Percentiles rank a stretch among this genome's conserved stretches.
phyloP scores from a whole-genome alignment of 2,888 invertebrate genomes.

The Pyralis farinalis region DNA sequence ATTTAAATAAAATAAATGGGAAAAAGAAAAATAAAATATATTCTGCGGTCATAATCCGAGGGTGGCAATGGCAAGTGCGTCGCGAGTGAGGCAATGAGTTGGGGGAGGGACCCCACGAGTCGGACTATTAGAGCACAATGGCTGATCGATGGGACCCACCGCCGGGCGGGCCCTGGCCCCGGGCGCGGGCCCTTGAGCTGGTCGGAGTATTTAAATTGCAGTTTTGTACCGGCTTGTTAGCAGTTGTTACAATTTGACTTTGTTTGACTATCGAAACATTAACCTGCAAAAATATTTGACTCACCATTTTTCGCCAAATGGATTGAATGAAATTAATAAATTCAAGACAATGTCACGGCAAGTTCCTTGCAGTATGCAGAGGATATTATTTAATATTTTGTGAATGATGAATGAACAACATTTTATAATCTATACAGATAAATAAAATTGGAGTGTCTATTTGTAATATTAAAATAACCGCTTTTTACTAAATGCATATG shows the following conservation, averaged over 20 bases:
- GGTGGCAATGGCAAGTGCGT: constrained; percentile 43
- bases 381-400: too few species aligned
- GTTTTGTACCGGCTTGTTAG: constrained; percentile 47
- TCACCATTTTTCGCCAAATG: too few species aligned
- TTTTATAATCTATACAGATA: too few species aligned
- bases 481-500: too few species aligned
- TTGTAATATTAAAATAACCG: too few species aligned
- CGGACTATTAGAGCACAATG: constrained; percentile 61
- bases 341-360: too few species aligned
- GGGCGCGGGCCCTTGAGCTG: constrained; percentile 30
- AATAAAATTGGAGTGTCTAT: too few species aligned
- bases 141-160: constrained; percentile 48
- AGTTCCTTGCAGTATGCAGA: too few species aligned
- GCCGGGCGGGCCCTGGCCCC: constrained; percentile 41
- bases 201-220: constrained; percentile 63
- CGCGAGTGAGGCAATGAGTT: constrained; percentile 41
- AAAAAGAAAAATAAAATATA: constrained; percentile 6
- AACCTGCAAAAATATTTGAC: too few species aligned
- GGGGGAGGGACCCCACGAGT: constrained; percentile 45
- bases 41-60: constrained; percentile 20
- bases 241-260: background rate
- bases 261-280: background rate
- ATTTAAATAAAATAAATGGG: background rate
- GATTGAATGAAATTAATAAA: too few species aligned
- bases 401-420: too few species aligned